Percentiles rank a stretch among this genome's conserved stretches.
phyloP scores from a whole-genome alignment of 1,140 invertebrate genomes.

The Drosophila yakuba region DNA sequence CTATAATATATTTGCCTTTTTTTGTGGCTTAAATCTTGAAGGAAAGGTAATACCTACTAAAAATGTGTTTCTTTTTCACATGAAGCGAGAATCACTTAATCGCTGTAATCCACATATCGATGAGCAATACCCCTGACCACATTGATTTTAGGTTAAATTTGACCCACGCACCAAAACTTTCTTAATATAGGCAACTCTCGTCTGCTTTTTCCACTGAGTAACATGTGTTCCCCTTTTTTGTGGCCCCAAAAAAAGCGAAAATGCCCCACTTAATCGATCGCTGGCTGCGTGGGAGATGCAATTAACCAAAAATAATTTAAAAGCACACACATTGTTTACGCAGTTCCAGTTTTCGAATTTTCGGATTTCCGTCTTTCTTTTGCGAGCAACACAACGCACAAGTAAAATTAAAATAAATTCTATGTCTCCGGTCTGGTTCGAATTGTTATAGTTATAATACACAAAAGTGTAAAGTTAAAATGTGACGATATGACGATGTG shows the following conservation, averaged over 20 bases:
- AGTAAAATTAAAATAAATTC: constrained; percentile 13
- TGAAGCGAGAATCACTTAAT: too few species aligned
- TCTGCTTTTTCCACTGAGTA: constrained; percentile 9
- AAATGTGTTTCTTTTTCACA: too few species aligned
- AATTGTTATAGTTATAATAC: constrained; percentile 2
- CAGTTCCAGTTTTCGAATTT: neutral
- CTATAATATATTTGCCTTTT: too few species aligned
- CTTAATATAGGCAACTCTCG: constrained; percentile 3
- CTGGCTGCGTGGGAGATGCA: constrained; percentile 39
- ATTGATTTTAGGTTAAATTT: constrained; percentile 18
- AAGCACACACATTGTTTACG: constrained; percentile 9
- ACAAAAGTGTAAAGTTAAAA: constrained; percentile 6
- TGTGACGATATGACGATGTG: constrained; percentile 19
- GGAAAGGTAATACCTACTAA: too few species aligned
- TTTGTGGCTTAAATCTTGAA: too few species aligned
- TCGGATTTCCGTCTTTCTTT: neutral
- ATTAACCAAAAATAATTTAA: constrained; percentile 37
- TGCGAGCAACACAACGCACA: constrained; percentile 10
- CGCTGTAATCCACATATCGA: too few species aligned
- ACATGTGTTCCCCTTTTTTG: constrained; percentile 21
- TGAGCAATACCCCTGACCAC: neutral
- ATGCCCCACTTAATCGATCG: constrained; percentile 11
- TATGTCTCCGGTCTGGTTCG: neutral
- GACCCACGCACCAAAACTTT: constrained; percentile 21
- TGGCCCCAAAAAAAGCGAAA: constrained; percentile 8